A percentile compares a stretch with the other conserved stretches of the same genome.
phyloP scores from a whole-genome alignment of 2,797 vertebrate species.

The Paratrypauchen microcephalus region DNA sequence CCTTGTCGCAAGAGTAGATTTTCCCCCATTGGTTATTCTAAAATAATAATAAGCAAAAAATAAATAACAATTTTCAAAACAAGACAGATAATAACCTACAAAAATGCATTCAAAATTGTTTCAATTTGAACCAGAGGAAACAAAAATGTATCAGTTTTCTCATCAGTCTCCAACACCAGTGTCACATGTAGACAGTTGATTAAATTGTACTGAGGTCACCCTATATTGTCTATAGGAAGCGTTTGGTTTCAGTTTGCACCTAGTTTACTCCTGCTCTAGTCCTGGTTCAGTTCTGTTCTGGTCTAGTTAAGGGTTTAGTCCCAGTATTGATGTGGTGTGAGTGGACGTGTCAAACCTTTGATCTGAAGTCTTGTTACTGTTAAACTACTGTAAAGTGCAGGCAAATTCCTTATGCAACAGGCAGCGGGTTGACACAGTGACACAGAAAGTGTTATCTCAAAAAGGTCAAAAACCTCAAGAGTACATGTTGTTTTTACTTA shows the following conservation, averaged over 20 bases:
- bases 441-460: background rate
- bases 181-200: constrained; percentile 30
- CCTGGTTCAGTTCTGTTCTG: too few relatives aligned
- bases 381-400: background rate
- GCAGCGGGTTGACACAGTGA: constrained; percentile 7
- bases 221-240: background rate
- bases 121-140: background rate
- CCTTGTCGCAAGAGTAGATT: constrained; percentile 84
- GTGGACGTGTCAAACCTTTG: too few relatives aligned
- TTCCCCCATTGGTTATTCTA: constrained; percentile 93
- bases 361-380: background rate
- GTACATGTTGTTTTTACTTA: constrained; percentile 68
- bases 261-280: too few relatives aligned
- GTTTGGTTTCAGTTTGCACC: too few relatives aligned
- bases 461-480: background rate
- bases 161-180: constrained; percentile 25
- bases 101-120: background rate
- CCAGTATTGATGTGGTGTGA: too few relatives aligned
- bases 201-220: background rate
- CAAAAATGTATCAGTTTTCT: too few relatives aligned
- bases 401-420: background rate
- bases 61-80: background rate
- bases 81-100: background rate
- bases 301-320: too few relatives aligned
- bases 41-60: background rate